Base-by-base conservation (phyloP, 2,888 invertebrate species). In the Scaptodrosophila latifasciaeformis region DNA sequence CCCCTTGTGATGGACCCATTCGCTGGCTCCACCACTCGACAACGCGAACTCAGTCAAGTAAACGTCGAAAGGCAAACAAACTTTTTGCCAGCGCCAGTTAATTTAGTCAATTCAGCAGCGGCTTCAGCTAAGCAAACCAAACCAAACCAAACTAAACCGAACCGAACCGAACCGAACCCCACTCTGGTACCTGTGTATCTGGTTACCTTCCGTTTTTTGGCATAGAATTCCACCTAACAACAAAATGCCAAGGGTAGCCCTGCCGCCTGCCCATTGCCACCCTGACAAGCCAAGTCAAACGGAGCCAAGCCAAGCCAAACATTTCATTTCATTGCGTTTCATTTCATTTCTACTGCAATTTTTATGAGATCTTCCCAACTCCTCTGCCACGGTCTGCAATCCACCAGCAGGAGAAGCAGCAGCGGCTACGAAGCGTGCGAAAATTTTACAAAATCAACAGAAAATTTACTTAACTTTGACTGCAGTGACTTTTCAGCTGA, bases 31-130 rank as follows among this genome's bases (percentile, higher is more conserved):
- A 24, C 24, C 24, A 24, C 24, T n/a, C 29, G 35, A 19, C 21
- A 17, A 44, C 43, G 59, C 67, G 19, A 21, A 13, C 17, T n/a
- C 40, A 70, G 65, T 60, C 50, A 65, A 59, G 75, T 65, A 75
- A 66, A 62, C 76, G 72, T 79, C 58, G 66, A 52, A 63, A 54
- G 69, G 72, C 79, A 78, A 72, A 72, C 69, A 78, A 75, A 72
- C 49, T 79, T 75, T 74, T 60, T 51, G 58, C 70, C 65, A 60
- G 64, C 69, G 43, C 48, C 70, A 69, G 74, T 72, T 79, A 74
- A 74, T 79, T 79, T 79, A 74, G 80, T 74, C 70, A 76, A 79
- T 79, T 74, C 77, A 72, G 69, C 67, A 49, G 34, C 34, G 34
- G 34, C 12, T n/a, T n/a, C 34, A 12, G 34, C 5, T n/a, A 9